Conservation (phyloP, 2,888 invertebrate genomes). For the Agriopis leucophaearia region DNA sequence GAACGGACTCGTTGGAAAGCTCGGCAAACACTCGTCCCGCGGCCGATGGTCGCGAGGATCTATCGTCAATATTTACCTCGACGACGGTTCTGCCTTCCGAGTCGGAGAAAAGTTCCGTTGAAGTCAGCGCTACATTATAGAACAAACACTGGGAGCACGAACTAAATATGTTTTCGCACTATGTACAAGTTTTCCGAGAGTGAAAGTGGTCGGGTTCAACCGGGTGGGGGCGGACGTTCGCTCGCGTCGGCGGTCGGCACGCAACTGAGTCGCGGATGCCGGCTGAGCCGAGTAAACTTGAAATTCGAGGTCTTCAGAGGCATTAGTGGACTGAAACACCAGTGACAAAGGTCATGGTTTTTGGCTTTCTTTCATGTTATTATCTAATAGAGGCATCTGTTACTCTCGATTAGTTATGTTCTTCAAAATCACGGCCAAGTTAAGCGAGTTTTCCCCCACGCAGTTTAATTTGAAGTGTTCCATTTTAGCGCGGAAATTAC, state of each 20-base stretch:
- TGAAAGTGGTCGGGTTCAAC: slow-evolving; percentile 48
- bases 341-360: slow-evolving; percentile 78
- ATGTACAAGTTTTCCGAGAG: slow-evolving; percentile 60
- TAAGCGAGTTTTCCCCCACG: background rate
- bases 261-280: slow-evolving; percentile 65
- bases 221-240: slow-evolving; percentile 59
- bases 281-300: slow-evolving; percentile 61
- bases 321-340: slow-evolving; percentile 66
- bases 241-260: slow-evolving; percentile 68
- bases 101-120: slow-evolving; percentile 61
- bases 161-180: slow-evolving; percentile 54
- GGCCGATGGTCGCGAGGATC: slow-evolving; percentile 51
- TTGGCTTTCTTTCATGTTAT: slow-evolving; percentile 42
- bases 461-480: slow-evolving; percentile 13
- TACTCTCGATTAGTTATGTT: slow-evolving; percentile 1
- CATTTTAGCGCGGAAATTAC: slow-evolving; percentile 22
- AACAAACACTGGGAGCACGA: slow-evolving; percentile 47
- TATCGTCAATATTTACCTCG: slow-evolving; percentile 79
- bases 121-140: slow-evolving; percentile 60
- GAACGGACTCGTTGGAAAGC: slow-evolving; percentile 49
- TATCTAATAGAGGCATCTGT: slow-evolving; percentile 15
- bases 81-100: slow-evolving; percentile 61
- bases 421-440: slow-evolving; percentile 4
- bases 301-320: slow-evolving; percentile 73
- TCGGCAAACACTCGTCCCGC: slow-evolving; percentile 57